A percentile compares a stretch with the other conserved stretches of the same genome.
Conservation (phyloP, 2,888 invertebrate genomes). For the Psylliodes chrysocephalus region DNA sequence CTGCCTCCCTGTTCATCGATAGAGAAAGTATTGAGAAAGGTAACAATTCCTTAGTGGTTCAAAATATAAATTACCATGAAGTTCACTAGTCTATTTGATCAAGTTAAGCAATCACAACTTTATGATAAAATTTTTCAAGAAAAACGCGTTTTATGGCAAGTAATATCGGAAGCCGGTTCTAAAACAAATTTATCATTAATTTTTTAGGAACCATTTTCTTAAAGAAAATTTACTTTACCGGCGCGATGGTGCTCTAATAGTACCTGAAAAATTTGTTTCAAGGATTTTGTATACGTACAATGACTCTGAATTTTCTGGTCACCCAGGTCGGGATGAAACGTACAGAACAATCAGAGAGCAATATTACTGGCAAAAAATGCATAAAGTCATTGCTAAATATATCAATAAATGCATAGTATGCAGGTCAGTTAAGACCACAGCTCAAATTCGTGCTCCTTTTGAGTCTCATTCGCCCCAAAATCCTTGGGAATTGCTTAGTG, state of each 20-base stretch:
- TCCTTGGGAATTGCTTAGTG: slow-evolving; percentile 20
- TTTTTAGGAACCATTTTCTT: neutral
- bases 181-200: neutral
- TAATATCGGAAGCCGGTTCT: neutral
- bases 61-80: neutral
- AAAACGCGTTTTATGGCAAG: neutral
- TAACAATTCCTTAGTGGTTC: neutral
- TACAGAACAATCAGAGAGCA: slow-evolving; percentile 35
- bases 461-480: neutral
- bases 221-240: neutral
- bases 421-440: slow-evolving; percentile 5
- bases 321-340: slow-evolving; percentile 47
- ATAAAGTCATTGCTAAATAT: slow-evolving; percentile 25
- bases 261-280: neutral
- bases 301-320: slow-evolving; percentile 32
- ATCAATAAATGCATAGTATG: slow-evolving; percentile 20
- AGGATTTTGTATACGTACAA: slow-evolving; percentile 14
- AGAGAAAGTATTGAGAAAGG: neutral
- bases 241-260: neutral
- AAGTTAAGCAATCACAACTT: neutral
- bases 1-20: too few species aligned
- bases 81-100: neutral
- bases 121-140: neutral
- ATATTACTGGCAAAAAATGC: slow-evolving; percentile 48
- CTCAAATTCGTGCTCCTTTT: slow-evolving; percentile 9